Conservation (phyloP, 1,140 invertebrate species). For the Lordiphosa collinella region DNA sequence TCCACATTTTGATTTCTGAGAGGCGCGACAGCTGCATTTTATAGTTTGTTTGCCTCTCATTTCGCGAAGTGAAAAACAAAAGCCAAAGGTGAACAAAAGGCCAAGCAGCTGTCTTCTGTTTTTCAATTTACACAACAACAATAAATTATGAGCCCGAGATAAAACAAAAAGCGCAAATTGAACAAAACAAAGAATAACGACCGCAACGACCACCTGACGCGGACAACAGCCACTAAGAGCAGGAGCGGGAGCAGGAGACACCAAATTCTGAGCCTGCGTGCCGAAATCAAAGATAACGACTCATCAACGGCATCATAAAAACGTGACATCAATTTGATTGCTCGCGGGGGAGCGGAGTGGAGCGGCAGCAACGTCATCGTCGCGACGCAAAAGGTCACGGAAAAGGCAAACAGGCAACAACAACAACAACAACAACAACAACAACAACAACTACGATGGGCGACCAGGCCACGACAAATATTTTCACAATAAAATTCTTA, state of each 20-base stretch:
- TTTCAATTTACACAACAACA: constrained; percentile 45
- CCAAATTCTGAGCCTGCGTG: constrained; percentile 40
- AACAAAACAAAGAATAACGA: constrained; percentile 48
- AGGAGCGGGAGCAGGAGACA: background rate
- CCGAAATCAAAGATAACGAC: constrained; percentile 73
- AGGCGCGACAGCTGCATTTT: constrained; percentile 14
- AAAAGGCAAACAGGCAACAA: constrained; percentile 46
- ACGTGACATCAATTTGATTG: constrained; percentile 75
- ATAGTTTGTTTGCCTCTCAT: constrained; percentile 8
- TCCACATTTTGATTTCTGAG: background rate
- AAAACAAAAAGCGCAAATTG: constrained; percentile 63
- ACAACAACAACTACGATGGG: background rate
- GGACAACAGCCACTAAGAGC: too few species aligned
- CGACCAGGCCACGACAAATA: constrained; percentile 29
- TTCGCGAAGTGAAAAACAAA: constrained; percentile 2
- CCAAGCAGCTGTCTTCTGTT: constrained; percentile 14
- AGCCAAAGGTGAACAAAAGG: constrained; percentile 18
- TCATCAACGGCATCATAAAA: constrained; percentile 76
- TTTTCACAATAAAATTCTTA: constrained; percentile 57
- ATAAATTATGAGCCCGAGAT: constrained; percentile 60
- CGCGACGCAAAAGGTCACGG: constrained; percentile 56
- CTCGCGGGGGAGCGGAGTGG: constrained; percentile 13
- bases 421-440: constrained; percentile 6
- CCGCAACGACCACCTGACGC: constrained; percentile 54
- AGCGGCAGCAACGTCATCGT: constrained; percentile 53